Percentiles rank a stretch among this genome's conserved stretches.
These are phyloP conservation scores for Clavelina lepadiformis DNA, from an alignment of 23 tunicate species.

Conservation along the genomic window DNA sequence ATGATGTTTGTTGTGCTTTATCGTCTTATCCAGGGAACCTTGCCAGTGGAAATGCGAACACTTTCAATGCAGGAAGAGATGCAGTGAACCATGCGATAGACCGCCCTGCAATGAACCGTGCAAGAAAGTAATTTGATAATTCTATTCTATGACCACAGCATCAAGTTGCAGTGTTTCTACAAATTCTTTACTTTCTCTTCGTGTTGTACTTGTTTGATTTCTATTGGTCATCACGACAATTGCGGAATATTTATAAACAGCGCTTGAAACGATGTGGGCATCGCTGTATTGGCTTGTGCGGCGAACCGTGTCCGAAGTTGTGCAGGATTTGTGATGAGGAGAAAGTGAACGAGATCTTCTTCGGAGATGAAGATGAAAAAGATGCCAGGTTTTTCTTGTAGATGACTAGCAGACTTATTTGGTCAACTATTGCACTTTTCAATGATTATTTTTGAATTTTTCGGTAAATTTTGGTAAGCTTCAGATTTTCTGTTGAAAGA, in stretches of 20 bases:
- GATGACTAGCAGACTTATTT: background rate
- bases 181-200: background rate
- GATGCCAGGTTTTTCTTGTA: constrained; percentile 47
- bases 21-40: constrained; percentile 26
- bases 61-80: constrained; percentile 33
- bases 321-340: constrained; percentile 75
- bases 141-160: background rate
- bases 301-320: constrained; percentile 78
- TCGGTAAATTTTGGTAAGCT: too few relatives aligned
- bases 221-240: background rate
- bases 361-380: constrained; percentile 85
- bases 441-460: too few relatives aligned
- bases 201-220: background rate
- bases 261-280: constrained; percentile 45
- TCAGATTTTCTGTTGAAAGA: background rate
- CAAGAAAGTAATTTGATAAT: constrained; percentile 22
- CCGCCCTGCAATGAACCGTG: constrained; percentile 78
- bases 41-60: constrained; percentile 81
- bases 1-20: background rate
- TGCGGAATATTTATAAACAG: constrained; percentile 17
- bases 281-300: constrained; percentile 81
- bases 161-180: background rate
- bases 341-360: constrained; percentile 67
- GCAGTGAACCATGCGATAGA: constrained; percentile 81
- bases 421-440: too few relatives aligned